Evolutionary conservation across 1,140 invertebrate genomes (phyloP).

Genomic region (Drosophila burlai): DNA sequence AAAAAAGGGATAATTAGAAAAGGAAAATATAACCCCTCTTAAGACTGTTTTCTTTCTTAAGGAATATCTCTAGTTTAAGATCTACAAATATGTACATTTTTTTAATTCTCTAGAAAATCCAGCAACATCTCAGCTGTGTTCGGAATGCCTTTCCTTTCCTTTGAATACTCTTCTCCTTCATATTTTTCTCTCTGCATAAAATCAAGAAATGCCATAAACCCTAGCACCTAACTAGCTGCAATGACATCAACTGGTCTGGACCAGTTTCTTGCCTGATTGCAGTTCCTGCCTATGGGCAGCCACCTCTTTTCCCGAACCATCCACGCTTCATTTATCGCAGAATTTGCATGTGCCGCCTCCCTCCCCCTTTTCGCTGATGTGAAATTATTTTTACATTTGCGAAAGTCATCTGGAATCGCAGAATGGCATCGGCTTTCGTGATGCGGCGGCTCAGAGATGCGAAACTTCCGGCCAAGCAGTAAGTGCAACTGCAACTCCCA

Average conservation of each 20-base stretch:
- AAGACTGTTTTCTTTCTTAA: neutral
- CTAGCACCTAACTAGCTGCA: slow-evolving; percentile 34
- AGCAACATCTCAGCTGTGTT: neutral
- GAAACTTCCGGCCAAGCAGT: slow-evolving; percentile 59
- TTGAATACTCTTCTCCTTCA: neutral
- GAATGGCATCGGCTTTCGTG: slow-evolving; percentile 14
- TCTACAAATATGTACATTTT: too few relatives aligned
- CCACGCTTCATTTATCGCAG: slow-evolving; percentile 31
- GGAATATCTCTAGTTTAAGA: neutral
- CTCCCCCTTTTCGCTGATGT: neutral
- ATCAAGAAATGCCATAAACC: slow-evolving; percentile 12
- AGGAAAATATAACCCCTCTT: neutral
- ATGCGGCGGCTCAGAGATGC: slow-evolving; percentile 34
- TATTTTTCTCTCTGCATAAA: neutral
- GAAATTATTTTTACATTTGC: slow-evolving; percentile 52
- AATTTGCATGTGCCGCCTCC: slow-evolving; percentile 35
- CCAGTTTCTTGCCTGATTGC: slow-evolving; percentile 21
- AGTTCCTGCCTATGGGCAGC: slow-evolving; percentile 12
- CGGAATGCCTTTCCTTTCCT: accelerated
- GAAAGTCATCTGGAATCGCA: slow-evolving; percentile 37
- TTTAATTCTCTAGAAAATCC: neutral
- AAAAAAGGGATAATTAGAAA: neutral
- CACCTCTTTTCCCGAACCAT: slow-evolving; percentile 8
- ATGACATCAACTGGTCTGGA: slow-evolving; percentile 25
- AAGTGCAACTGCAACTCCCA: slow-evolving; percentile 27